Evolutionary conservation across 1,140 invertebrate species (phyloP).

Genomic region (Ceratitis capitata): DNA sequence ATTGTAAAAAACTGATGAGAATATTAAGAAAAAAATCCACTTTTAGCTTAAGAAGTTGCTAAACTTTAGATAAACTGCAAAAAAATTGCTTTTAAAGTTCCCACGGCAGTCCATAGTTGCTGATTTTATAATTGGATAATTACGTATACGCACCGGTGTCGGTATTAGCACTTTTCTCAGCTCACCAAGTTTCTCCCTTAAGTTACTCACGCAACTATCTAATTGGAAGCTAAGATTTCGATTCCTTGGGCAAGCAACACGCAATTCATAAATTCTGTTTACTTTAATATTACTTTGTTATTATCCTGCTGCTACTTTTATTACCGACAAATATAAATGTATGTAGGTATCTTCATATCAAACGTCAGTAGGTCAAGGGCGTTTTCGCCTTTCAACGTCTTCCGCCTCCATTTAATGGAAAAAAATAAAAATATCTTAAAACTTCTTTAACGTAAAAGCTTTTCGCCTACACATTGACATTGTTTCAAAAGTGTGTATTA

Average conservation of each 20-base stretch:
- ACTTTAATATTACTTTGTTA: not conserved
- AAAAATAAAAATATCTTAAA: not conserved
- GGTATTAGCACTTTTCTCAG: no score
- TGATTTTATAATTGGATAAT: no score
- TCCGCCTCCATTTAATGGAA: not conserved
- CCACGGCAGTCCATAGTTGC: no score
- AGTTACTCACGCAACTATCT: no score
- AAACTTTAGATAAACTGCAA: no score
- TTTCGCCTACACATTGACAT: not conserved
- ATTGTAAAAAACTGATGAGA: no score
- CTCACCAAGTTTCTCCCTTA: no score
- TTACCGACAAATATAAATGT: not conserved
- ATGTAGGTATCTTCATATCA: not conserved
- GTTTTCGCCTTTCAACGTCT: not conserved
- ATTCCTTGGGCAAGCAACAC: no score
- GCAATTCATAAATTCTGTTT: not conserved
- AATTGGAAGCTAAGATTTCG: no score
- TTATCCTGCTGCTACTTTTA: not conserved
- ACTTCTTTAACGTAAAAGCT: not conserved
- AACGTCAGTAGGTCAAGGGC: not conserved
- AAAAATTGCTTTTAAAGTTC: no score
- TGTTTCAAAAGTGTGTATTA: not conserved
- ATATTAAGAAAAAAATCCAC: no score
- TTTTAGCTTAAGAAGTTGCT: no score
- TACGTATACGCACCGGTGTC: not conserved